phyloP scores from a whole-genome alignment of 2,888 invertebrate genomes.

The Choreutis nemorana region DNA sequence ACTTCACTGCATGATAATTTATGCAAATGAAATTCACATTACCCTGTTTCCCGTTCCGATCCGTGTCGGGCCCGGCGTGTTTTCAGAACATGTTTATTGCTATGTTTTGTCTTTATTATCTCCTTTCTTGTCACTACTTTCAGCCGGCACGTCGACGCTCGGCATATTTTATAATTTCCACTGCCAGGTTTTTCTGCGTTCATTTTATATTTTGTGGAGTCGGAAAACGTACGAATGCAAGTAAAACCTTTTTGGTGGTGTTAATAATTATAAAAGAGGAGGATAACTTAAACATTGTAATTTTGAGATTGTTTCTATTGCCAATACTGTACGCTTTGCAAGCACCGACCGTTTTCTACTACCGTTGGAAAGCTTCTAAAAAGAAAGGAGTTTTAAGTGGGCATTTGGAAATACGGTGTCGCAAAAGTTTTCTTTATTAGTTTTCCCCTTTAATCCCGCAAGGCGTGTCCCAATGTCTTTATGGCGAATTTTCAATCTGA shows the following conservation, averaged over 20 bases:
- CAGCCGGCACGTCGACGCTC: slow-evolving; percentile 16
- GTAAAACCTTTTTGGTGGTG: too few relatives aligned
- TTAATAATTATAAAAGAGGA: too few relatives aligned
- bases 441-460: slow-evolving; percentile 62
- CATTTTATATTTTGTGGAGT: too few relatives aligned
- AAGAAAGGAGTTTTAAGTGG: slow-evolving; percentile 51
- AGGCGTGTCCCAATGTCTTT: slow-evolving; percentile 65
- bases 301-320: too few relatives aligned
- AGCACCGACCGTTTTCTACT: slow-evolving; percentile 41
- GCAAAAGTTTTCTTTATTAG: slow-evolving; percentile 66
- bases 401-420: slow-evolving; percentile 62
- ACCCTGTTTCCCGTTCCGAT: slow-evolving; percentile 41
- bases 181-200: too few relatives aligned
- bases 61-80: slow-evolving; percentile 33
- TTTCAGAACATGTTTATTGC: slow-evolving; percentile 48
- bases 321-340: too few relatives aligned
- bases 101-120: slow-evolving; percentile 51
- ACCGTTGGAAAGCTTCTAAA: slow-evolving; percentile 51
- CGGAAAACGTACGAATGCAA: too few relatives aligned
- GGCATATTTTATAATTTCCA: slow-evolving; percentile 36
- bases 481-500: slow-evolving; percentile 65
- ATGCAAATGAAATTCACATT: slow-evolving; percentile 61
- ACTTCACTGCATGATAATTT: slow-evolving; percentile 48
- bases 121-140: slow-evolving; percentile 37
- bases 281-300: too few relatives aligned